These are phyloP conservation scores for Drosophila paulistorum DNA, from an alignment of 1,140 invertebrate genomes.

Conservation along the genomic window DNA sequence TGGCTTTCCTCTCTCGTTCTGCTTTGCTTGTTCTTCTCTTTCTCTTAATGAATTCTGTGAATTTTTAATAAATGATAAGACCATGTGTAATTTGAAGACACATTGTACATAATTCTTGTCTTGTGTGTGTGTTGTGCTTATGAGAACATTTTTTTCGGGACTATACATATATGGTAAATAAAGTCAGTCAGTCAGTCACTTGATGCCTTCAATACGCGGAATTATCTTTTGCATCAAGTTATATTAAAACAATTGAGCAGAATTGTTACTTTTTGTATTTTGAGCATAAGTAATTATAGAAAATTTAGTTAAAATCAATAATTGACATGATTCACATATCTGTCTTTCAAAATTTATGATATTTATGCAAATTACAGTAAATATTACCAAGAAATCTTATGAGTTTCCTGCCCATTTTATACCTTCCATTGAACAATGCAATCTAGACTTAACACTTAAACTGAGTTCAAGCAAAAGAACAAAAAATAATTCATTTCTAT, in stretches of 20 bases:
- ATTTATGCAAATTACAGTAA: too few species aligned
- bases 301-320: too few species aligned
- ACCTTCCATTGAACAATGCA: neutral
- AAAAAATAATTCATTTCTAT: too few species aligned
- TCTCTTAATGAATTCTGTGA: slow-evolving; percentile 68
- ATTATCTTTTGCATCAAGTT: slow-evolving; percentile 23
- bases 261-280: neutral
- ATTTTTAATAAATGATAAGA: slow-evolving; percentile 75
- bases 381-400: too few species aligned
- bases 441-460: too few species aligned
- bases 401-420: too few species aligned
- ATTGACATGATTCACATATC: too few species aligned
- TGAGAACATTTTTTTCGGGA: slow-evolving; percentile 50
- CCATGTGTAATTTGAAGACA: slow-evolving; percentile 71
- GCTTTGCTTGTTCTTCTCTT: slow-evolving; percentile 33
- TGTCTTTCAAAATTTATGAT: too few species aligned
- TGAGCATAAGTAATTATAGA: neutral
- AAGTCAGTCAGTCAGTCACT: slow-evolving; percentile 42
- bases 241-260: neutral
- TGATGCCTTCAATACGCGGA: slow-evolving; percentile 48
- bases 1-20: slow-evolving; percentile 18
- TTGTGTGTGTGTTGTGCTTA: slow-evolving; percentile 38
- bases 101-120: slow-evolving; percentile 61
- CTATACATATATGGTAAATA: slow-evolving; percentile 34
- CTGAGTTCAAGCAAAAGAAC: too few species aligned